phyloP scores from a whole-genome alignment of 2,113 vertebrate species.

The Pollimyrus isidori region DNA sequence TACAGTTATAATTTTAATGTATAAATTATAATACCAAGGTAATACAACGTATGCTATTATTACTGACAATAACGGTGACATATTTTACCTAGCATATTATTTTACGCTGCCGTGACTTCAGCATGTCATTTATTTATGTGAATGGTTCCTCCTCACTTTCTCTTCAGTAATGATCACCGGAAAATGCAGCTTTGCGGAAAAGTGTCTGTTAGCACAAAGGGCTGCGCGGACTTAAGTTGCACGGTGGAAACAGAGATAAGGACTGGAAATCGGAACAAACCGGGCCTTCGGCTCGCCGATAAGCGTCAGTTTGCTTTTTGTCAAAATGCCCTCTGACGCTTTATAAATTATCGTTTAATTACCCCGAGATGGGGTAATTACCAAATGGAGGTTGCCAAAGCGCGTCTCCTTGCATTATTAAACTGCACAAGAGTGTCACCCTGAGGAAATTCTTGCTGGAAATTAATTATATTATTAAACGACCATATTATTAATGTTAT shows the following conservation, averaged over 20 bases:
- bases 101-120: not conserved
- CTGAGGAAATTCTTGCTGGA: not conserved
- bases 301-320: conserved; percentile 81
- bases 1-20: not conserved
- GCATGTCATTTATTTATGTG: not conserved
- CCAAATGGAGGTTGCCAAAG: conserved; percentile 59
- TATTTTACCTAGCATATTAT: not conserved
- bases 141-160: not conserved
- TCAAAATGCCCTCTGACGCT: conserved; percentile 79
- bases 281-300: conserved; percentile 72
- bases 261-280: conserved; percentile 76
- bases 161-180: not conserved
- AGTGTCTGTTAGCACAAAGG: conserved; percentile 19
- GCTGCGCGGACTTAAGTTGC: conserved; percentile 18
- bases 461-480: not conserved
- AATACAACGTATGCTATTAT: not conserved
- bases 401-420: conserved; percentile 14
- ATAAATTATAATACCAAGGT: not conserved
- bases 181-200: not conserved
- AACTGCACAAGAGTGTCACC: not conserved
- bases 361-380: conserved; percentile 81
- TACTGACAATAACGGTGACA: not conserved
- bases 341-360: conserved; percentile 92
- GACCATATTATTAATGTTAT: not conserved
- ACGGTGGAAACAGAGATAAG: conserved; percentile 68